Base-by-base conservation (phyloP, 2,113 vertebrate genomes). In the Sorex araneus region DNA sequence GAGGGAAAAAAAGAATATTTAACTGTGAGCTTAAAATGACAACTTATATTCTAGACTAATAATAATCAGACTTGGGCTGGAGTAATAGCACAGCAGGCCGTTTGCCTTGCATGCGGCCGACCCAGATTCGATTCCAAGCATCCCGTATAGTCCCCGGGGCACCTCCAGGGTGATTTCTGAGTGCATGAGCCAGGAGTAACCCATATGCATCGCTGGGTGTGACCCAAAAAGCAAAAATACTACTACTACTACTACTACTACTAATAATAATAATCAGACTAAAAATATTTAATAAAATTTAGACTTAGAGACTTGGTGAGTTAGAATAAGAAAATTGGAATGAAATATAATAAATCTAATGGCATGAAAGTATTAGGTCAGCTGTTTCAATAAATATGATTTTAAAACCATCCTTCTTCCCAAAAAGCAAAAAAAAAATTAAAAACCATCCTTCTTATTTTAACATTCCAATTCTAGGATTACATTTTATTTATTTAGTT, bases 21-120 rank as follows among this genome's bases (percentile, higher is more conserved):
- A 30, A 76, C 79, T 54, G 77, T 84, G 81, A 82, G 23, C 45
- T 89, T 84, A 84, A 69, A 32, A 57, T 23, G 76, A n/a, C 23
- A 74, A 43, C 0, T 74, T 15, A 8, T 40, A 73, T 13, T 66
- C 13, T 66, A 75, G 2, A 27, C 23, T 82, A 71, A 8, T 60
- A 3, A 15, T 74, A 87, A 11, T 79, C 50, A 80, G 30, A 36
- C 71, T 25, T n/a, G n/a, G n/a, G n/a, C n/a, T n/a, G n/a, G n/a
- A n/a, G n/a, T n/a, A n/a, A n/a, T n/a, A n/a, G n/a, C n/a, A n/a
- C n/a, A n/a, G n/a, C n/a, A n/a, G n/a, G n/a, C n/a, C n/a, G n/a
- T n/a, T n/a, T n/a, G n/a, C n/a, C n/a, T n/a, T n/a, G n/a, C n/a
- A n/a, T n/a, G n/a, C n/a, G n/a, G n/a, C n/a, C n/a, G n/a, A n/a